Evolutionary conservation across 2,797 vertebrate genomes (phyloP), one percentile per base, ranked within the genome.

Genomic region (Zalophus californianus): DNA sequence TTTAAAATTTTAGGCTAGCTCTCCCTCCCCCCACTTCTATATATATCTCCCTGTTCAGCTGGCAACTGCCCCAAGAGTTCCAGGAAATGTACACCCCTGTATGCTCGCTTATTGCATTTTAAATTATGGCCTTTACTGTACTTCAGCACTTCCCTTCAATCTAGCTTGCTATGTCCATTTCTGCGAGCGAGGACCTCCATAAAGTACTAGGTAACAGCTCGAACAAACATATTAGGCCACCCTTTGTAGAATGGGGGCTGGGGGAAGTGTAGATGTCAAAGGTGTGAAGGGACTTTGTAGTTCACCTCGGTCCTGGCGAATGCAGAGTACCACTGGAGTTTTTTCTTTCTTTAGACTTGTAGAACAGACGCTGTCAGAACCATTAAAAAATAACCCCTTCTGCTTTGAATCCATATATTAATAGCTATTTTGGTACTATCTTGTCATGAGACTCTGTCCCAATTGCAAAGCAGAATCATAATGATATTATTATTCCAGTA

Each of bases 131-230:
- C 44, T 82, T 72, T 35, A 54, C 48, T 54, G 12, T 29, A 29
- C 72, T 86, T 92, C 52, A 82, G 92, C 60, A 9, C 84, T 86
- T 78, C 58, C 83, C 72, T 77, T 66, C 86, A n/a, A 0, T 44
- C 73, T 18, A 16, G 38, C 78, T 54, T 27, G 21, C 75, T n/a
- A 23, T 62, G 18, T 62, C 78, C 29, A 5, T 82, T 95, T 97
- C 92, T 96, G 92, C 97, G 91, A 83, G 73, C 11, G 8, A 12
- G 41, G 18, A 70, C 66, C 90, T 91, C 79, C 41, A 44, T 72
- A 52, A 93, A 96, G 50, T 41, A 85, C 73, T 48, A 38, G 56
- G 41, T 48, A 75, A 41, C 21, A 9, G 23, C 14, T 27, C 0
- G 8, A 21, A 25, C 12, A 64, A 68, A 70, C 68, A 41, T 56